phyloP scores from a whole-genome alignment of 2,888 invertebrate species.

The Bugula neritina region DNA sequence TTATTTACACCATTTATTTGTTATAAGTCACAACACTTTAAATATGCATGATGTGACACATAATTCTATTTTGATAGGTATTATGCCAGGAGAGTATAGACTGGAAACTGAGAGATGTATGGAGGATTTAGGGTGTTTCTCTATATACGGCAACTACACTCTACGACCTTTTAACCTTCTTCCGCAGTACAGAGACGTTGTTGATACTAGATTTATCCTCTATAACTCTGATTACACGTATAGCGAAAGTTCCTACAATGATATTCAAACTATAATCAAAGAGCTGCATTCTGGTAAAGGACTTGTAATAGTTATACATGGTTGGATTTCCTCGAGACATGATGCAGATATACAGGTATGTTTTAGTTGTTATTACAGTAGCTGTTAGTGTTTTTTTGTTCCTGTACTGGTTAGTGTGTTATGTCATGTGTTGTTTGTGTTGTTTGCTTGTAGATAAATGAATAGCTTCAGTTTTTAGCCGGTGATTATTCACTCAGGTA shows the following conservation, averaged over 20 bases:
- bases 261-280: background rate
- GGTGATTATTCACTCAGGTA: too few species aligned
- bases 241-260: background rate
- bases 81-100: background rate
- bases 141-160: slow-evolving; percentile 75
- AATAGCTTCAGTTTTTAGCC: too few species aligned
- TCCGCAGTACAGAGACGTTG: slow-evolving; percentile 32
- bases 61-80: background rate
- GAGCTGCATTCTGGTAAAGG: background rate
- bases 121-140: slow-evolving; percentile 82
- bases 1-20: background rate
- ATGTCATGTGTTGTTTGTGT: too few species aligned
- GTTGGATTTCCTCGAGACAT: slow-evolving; percentile 14
- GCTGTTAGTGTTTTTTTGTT: too few species aligned
- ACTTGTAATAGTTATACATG: slow-evolving; percentile 10
- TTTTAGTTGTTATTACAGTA: too few species aligned
- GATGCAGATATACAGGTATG: background rate
- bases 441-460: too few species aligned
- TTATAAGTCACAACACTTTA: background rate
- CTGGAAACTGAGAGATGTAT: slow-evolving; percentile 65
- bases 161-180: slow-evolving; percentile 54
- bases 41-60: background rate
- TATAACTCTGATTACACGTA: slow-evolving; percentile 33
- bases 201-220: slow-evolving; percentile 35
- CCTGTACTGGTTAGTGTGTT: too few species aligned